Evolutionary conservation across 2,113 vertebrate species (phyloP).

Genomic region (Tringa solitaria): DNA sequence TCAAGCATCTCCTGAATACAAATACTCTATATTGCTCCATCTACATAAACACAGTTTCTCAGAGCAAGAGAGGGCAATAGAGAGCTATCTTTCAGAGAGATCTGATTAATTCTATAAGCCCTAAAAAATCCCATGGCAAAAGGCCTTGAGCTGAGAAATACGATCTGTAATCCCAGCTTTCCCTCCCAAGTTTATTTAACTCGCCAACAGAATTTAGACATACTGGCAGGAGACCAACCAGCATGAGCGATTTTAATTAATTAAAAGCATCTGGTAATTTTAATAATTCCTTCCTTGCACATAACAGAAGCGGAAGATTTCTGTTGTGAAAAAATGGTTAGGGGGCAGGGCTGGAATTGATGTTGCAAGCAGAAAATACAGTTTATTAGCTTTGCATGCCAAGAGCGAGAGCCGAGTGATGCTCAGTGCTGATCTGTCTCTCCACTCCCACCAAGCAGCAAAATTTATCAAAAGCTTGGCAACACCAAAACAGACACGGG

Average conservation of each 20-base stretch:
- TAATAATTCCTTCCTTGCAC: not conserved
- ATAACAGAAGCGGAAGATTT: not conserved
- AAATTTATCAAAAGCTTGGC: not conserved
- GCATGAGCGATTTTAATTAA: not conserved
- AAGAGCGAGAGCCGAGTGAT: not conserved
- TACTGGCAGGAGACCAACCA: not conserved
- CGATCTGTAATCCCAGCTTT: not conserved
- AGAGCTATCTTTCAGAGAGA: conserved; percentile 35
- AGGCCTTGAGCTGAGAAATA: not conserved
- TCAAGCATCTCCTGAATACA: not conserved
- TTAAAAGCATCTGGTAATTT: conserved; percentile 18
- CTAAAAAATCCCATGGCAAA: not conserved
- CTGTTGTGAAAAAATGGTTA: not conserved
- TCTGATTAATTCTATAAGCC: not conserved
- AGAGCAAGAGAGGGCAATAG: conserved; percentile 63
- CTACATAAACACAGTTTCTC: not conserved
- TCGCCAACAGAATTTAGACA: not conserved
- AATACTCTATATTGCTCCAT: not conserved
- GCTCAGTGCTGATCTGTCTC: not conserved
- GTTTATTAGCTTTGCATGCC: not conserved
- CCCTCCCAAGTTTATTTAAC: not conserved
- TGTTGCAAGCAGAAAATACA: not conserved
- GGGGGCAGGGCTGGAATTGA: not conserved
- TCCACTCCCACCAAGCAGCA: not conserved
- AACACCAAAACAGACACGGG: not conserved